A percentile compares a stretch with the other conserved stretches of the same genome.
These are phyloP conservation scores for Phaonia tiefii DNA, from an alignment of 2,888 invertebrate species.

Conservation along the genomic window DNA sequence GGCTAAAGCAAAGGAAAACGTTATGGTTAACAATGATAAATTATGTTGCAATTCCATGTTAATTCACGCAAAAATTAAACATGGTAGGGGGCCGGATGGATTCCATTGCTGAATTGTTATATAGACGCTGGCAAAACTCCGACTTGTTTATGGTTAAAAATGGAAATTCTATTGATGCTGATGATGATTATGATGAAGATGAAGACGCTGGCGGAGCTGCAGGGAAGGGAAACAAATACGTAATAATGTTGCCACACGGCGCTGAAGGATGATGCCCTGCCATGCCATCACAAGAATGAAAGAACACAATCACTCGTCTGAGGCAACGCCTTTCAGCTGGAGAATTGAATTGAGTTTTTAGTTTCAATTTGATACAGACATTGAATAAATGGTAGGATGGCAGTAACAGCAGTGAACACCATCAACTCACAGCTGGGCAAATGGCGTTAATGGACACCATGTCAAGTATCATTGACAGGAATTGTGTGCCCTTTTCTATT, in stretches of 20 bases:
- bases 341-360: slow-evolving; percentile 48
- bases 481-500: slow-evolving; percentile 50
- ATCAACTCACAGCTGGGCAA: slow-evolving; percentile 35
- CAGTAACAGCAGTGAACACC: background rate
- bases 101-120: slow-evolving; percentile 12
- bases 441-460: slow-evolving; percentile 66
- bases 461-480: slow-evolving; percentile 67
- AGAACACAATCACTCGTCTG: slow-evolving; percentile 55
- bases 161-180: slow-evolving; percentile 52
- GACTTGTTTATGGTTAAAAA: slow-evolving; percentile 43
- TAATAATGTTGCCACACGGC: slow-evolving; percentile 43
- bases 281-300: background rate
- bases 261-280: background rate
- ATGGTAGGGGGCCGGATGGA: background rate
- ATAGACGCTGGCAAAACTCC: background rate
- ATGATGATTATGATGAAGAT: slow-evolving; percentile 28
- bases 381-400: slow-evolving; percentile 8
- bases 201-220: slow-evolving; percentile 18
- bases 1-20: slow-evolving; percentile 10
- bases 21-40: slow-evolving; percentile 66
- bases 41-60: slow-evolving; percentile 68
- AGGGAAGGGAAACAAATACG: slow-evolving; percentile 28
- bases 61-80: slow-evolving; percentile 48
- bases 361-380: slow-evolving; percentile 30
- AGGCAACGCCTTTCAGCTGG: slow-evolving; percentile 57